Conservation (phyloP, 2,888 invertebrate species). For the Gari tellinella region DNA sequence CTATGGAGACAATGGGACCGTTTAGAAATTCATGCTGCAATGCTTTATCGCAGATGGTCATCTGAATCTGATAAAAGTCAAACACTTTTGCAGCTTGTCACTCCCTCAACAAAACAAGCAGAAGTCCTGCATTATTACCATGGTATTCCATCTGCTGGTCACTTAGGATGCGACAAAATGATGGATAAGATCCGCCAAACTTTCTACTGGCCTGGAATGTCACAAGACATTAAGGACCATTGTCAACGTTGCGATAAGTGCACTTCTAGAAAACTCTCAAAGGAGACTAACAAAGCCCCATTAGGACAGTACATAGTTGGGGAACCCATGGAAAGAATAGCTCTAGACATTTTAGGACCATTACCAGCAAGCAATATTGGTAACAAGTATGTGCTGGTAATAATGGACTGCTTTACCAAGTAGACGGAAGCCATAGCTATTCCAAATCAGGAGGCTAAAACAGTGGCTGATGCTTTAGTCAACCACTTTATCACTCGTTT, state of each 20-base stretch:
- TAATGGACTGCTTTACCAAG: slow-evolving; percentile 37
- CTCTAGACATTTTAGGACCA: slow-evolving; percentile 60
- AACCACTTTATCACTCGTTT: slow-evolving; percentile 47
- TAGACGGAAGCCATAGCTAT: slow-evolving; percentile 48
- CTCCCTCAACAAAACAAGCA: not conserved
- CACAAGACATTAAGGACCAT: slow-evolving; percentile 1
- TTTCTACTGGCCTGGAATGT: slow-evolving; percentile 19
- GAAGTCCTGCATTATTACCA: slow-evolving; percentile 19
- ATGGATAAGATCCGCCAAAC: slow-evolving; percentile 3
- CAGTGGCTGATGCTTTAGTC: slow-evolving; percentile 51
- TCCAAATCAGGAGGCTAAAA: slow-evolving; percentile 42
- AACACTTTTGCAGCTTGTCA: no score
- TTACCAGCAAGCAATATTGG: slow-evolving; percentile 28
- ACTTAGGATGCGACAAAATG: slow-evolving; percentile 17
- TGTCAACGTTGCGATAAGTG: slow-evolving; percentile 12
- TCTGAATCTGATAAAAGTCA: no score
- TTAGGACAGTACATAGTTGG: slow-evolving; percentile 29
- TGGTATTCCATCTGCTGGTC: slow-evolving; percentile 17
- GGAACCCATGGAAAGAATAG: slow-evolving; percentile 59
- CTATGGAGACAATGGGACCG: slow-evolving; percentile 26
- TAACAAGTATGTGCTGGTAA: slow-evolving; percentile 59
- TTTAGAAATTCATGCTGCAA: slow-evolving; percentile 9
- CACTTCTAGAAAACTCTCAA: slow-evolving; percentile 3
- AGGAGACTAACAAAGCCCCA: slow-evolving; percentile 17
- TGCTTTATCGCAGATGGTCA: slow-evolving; percentile 28